Conservation (phyloP, 2,888 invertebrate genomes). For the Mimachlamys varia region DNA sequence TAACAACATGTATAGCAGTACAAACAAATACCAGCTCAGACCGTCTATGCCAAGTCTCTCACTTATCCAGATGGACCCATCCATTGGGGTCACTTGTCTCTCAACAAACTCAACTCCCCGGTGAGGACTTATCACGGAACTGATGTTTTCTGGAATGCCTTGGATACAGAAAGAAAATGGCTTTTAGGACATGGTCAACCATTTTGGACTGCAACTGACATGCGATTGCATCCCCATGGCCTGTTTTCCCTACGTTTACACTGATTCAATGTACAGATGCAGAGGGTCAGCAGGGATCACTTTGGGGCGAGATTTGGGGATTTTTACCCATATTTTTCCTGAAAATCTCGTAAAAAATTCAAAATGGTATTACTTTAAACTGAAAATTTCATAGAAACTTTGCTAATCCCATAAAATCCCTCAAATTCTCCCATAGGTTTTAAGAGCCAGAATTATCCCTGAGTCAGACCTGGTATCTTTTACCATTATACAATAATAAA, state of each 20-base stretch:
- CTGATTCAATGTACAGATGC: too few relatives aligned
- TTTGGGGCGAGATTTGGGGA: too few relatives aligned
- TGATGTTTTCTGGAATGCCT: neutral
- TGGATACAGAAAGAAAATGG: neutral
- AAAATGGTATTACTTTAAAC: too few relatives aligned
- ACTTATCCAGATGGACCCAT: neutral
- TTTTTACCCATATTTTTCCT: too few relatives aligned
- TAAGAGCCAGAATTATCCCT: too few relatives aligned
- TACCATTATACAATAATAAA: neutral
- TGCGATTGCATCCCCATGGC: neutral
- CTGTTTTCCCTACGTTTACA: too few relatives aligned
- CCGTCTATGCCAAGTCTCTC: neutral
- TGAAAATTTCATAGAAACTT: too few relatives aligned
- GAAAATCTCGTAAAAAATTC: too few relatives aligned
- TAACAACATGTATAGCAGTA: constrained; percentile 15
- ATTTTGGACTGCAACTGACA: neutral
- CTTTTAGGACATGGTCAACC: neutral
- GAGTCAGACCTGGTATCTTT: too few relatives aligned
- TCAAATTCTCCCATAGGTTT: too few relatives aligned
- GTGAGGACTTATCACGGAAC: neutral
- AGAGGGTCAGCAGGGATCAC: neutral
- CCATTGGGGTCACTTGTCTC: neutral
- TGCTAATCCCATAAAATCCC: too few relatives aligned
- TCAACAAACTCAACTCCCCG: neutral
- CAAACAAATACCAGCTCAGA: constrained; percentile 5